These are phyloP conservation scores for Atethmia centrago DNA, from an alignment of 2,888 invertebrate species.

Conservation along the genomic window DNA sequence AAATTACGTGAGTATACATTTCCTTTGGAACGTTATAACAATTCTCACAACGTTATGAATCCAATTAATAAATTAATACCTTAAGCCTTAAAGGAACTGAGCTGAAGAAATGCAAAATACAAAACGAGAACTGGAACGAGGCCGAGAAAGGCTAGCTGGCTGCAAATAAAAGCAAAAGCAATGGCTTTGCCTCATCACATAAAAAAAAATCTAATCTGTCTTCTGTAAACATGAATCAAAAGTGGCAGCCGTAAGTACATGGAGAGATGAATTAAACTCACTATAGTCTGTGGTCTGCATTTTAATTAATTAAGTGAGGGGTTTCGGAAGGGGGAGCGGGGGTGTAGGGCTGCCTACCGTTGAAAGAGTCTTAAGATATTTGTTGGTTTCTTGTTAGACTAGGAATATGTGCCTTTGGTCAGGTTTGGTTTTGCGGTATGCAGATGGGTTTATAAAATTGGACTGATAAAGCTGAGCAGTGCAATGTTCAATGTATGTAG, in stretches of 20 bases:
- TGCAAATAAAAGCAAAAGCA: conserved; percentile 50
- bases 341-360: conserved; percentile 48
- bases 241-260: conserved; percentile 77
- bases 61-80: conserved; percentile 60
- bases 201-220: conserved; percentile 52
- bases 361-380: not conserved
- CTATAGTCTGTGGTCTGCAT: conserved; percentile 85
- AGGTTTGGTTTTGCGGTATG: too few species aligned
- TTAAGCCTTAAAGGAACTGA: conserved; percentile 48
- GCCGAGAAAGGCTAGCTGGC: conserved; percentile 40
- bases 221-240: conserved; percentile 75
- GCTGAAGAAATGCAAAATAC: conserved; percentile 54
- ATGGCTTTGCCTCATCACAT: conserved; percentile 46
- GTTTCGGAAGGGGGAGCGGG: conserved; percentile 56
- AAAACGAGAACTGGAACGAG: conserved; percentile 47
- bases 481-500: not conserved
- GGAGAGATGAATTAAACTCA: conserved; percentile 77
- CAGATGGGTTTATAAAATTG: not conserved
- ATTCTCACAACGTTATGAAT: conserved; percentile 31
- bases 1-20: not conserved
- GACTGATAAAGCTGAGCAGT: not conserved
- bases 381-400: conserved; percentile 3
- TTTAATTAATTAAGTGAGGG: conserved; percentile 88
- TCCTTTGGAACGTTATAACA: conserved; percentile 2
- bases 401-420: not conserved